Evolutionary conservation across 2,113 vertebrate species (phyloP).

Genomic region (Podarcis cretensis): DNA sequence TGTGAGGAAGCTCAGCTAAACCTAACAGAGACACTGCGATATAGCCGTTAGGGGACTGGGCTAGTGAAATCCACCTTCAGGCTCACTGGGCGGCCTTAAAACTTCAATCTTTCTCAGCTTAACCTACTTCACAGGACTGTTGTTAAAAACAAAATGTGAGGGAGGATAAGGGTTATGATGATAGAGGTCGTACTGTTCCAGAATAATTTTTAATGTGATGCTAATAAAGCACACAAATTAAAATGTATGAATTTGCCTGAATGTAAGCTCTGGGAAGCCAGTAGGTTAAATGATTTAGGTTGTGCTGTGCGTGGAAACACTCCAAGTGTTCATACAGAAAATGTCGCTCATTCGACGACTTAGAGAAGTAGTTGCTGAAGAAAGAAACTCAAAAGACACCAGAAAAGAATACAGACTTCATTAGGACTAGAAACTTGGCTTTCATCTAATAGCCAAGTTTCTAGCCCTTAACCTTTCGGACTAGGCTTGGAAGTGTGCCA

Average conservation of each 20-base stretch:
- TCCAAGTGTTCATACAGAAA: not conserved
- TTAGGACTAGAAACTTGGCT: not conserved
- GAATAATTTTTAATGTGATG: not conserved
- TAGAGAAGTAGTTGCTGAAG: not conserved
- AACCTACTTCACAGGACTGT: too few species aligned
- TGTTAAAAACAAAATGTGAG: too few species aligned
- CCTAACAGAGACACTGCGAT: too few species aligned
- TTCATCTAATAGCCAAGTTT: too few species aligned
- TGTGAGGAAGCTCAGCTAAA: too few species aligned
- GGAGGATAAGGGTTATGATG: too few species aligned
- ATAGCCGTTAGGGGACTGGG: too few species aligned
- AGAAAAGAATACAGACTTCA: not conserved
- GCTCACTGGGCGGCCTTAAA: too few species aligned
- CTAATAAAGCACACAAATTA: not conserved
- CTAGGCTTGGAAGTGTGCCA: not conserved
- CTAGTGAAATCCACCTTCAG: too few species aligned
- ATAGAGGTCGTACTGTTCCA: not conserved
- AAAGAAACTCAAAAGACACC: not conserved
- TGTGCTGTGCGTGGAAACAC: not conserved
- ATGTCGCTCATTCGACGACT: not conserved
- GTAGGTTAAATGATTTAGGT: not conserved
- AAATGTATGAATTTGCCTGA: not conserved
- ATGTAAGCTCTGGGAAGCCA: not conserved
- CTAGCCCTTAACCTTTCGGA: not conserved
- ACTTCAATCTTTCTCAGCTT: too few species aligned